Evolutionary conservation across 2,797 vertebrate genomes (phyloP).

Genomic region (Heliangelus exortis): DNA sequence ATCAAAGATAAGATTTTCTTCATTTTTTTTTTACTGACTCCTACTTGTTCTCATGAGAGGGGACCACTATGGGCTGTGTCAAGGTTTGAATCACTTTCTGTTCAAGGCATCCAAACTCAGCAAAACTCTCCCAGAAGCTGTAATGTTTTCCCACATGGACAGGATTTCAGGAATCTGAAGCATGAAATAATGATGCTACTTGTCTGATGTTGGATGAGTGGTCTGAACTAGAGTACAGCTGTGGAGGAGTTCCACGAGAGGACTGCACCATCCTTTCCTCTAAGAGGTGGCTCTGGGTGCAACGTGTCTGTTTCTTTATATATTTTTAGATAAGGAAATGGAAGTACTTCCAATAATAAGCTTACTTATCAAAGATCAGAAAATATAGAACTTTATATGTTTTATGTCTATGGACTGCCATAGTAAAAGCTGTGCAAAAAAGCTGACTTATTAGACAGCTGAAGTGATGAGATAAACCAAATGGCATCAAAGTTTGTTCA

Average conservation of each 20-base stretch:
- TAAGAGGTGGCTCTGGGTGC: neutral
- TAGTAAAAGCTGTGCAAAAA: neutral
- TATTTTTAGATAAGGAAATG: neutral
- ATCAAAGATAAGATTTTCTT: neutral
- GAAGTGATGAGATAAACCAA: no score
- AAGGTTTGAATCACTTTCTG: neutral
- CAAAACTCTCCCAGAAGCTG: neutral
- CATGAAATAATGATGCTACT: fast-evolving
- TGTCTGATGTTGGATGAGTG: neutral
- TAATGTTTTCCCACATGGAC: neutral
- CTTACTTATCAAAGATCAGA: neutral
- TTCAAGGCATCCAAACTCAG: neutral
- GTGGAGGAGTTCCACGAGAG: neutral
- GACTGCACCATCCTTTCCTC: neutral
- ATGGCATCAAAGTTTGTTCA: neutral
- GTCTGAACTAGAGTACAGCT: neutral
- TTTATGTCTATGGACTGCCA: neutral
- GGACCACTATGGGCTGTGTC: neutral
- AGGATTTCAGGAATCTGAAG: neutral
- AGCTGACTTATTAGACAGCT: no score
- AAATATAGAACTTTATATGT: neutral
- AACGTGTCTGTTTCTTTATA: neutral
- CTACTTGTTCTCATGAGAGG: neutral
- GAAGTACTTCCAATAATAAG: neutral
- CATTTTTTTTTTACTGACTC: neutral